Conservation (phyloP, 2,113 vertebrate species). For the Hippocampus mohnikei region DNA sequence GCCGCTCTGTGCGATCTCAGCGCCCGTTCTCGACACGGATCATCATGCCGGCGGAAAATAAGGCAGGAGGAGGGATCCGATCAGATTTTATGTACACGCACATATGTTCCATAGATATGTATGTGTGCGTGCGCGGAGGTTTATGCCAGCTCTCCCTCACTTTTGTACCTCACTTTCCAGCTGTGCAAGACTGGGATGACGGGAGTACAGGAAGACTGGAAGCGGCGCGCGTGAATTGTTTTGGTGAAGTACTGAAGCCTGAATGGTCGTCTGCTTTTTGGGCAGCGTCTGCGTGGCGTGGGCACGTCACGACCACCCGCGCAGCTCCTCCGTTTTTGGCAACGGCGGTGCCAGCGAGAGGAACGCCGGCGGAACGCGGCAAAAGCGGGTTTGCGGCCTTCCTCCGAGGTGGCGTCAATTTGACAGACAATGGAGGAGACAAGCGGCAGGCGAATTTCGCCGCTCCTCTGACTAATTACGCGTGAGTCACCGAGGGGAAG, state of each 20-base stretch:
- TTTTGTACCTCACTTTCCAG: background rate
- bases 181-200: background rate
- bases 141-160: background rate
- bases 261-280: background rate
- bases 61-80: too few species aligned
- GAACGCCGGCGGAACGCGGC: background rate
- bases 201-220: background rate
- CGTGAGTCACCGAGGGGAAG: conserved; percentile 37
- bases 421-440: conserved; percentile 31
- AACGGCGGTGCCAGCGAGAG: background rate
- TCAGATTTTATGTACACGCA: too few species aligned
- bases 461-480: conserved; percentile 39
- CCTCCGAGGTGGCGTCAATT: conserved; percentile 18
- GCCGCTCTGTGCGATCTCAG: too few species aligned
- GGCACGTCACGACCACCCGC: background rate
- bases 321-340: conserved; percentile 11
- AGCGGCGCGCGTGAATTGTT: background rate
- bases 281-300: too few species aligned
- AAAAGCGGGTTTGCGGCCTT: conserved; percentile 6
- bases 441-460: conserved; percentile 28
- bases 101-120: too few species aligned
- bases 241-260: background rate
- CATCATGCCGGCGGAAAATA: too few species aligned
- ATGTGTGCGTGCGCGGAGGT: too few species aligned
- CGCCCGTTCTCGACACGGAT: too few species aligned